Conservation (phyloP, 64 coral and sea anemone genomes). For the Montipora cactus region DNA sequence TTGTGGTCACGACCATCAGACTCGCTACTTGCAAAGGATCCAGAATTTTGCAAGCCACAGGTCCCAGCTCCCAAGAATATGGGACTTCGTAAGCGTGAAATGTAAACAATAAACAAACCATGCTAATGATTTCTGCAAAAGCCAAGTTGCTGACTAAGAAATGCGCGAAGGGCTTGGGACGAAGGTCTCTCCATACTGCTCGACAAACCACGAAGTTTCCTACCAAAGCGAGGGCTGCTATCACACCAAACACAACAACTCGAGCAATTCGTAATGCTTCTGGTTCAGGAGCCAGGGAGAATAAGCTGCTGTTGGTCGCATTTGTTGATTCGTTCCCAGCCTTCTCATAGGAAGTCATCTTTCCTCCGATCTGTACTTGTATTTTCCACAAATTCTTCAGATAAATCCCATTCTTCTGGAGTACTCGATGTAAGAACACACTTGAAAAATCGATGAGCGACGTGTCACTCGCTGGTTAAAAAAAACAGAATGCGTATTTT, state of each 20-base stretch:
- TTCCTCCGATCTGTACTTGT: not conserved
- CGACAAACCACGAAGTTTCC: slow-evolving; percentile 66
- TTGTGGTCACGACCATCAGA: slow-evolving; percentile 66
- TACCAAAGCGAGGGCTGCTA: slow-evolving; percentile 31
- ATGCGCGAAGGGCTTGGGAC: slow-evolving; percentile 44
- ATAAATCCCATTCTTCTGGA: no score
- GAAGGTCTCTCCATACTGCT: slow-evolving; percentile 22
- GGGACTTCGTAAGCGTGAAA: slow-evolving; percentile 63
- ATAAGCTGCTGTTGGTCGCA: not conserved
- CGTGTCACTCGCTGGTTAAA: no score
- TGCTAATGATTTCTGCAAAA: slow-evolving; percentile 78
- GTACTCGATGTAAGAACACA: no score
- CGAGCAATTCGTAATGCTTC: slow-evolving; percentile 26
- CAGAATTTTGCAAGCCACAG: slow-evolving; percentile 73
- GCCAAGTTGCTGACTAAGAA: slow-evolving; percentile 85
- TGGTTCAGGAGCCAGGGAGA: slow-evolving; percentile 19
- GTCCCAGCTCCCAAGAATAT: slow-evolving; percentile 76
- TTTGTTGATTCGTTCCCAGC: not conserved
- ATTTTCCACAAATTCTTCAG: not conserved
- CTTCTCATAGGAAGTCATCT: not conserved
- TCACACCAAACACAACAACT: slow-evolving; percentile 25
- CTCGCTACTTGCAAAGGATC: slow-evolving; percentile 68
- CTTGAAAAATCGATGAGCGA: no score
- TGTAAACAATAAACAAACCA: slow-evolving; percentile 34
- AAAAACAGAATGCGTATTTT: not conserved